These are phyloP conservation scores for Drosophila rhopaloa DNA, from an alignment of 1,140 invertebrate species.

Conservation along the genomic window DNA sequence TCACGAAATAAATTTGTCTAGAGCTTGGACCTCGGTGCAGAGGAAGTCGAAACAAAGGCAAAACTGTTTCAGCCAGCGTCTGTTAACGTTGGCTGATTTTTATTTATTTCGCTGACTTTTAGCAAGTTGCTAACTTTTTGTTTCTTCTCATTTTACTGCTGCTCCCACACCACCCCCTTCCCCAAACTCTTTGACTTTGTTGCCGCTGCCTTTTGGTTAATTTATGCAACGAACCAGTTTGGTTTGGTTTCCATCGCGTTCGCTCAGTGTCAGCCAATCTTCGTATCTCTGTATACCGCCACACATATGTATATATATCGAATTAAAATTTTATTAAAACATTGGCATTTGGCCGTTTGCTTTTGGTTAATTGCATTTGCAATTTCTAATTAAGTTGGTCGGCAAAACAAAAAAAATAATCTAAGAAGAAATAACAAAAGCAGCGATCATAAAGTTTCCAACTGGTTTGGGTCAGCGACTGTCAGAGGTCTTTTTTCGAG, in stretches of 20 bases:
- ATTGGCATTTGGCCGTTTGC: slow-evolving; percentile 50
- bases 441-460: slow-evolving; percentile 53
- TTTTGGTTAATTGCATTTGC: slow-evolving; percentile 75
- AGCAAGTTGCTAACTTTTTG: slow-evolving; percentile 69
- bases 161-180: slow-evolving; percentile 52
- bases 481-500: slow-evolving; percentile 46
- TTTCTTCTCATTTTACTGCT: slow-evolving; percentile 18
- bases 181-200: slow-evolving; percentile 58
- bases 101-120: slow-evolving; percentile 79
- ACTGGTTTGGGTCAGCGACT: slow-evolving; percentile 38
- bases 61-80: slow-evolving; percentile 55
- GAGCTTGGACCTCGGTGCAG: slow-evolving; percentile 31
- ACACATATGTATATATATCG: slow-evolving; percentile 29
- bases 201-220: slow-evolving; percentile 59
- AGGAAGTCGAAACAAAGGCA: slow-evolving; percentile 36
- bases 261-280: slow-evolving; percentile 42
- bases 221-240: slow-evolving; percentile 81
- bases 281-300: slow-evolving; percentile 8
- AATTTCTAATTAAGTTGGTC: slow-evolving; percentile 77
- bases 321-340: slow-evolving; percentile 64
- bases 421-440: slow-evolving; percentile 23
- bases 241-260: slow-evolving; percentile 61
- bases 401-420: slow-evolving; percentile 44
- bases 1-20: slow-evolving; percentile 76
- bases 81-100: slow-evolving; percentile 70